Conservation (phyloP, 2,888 invertebrate species). For the Cryptus viduatorius region DNA sequence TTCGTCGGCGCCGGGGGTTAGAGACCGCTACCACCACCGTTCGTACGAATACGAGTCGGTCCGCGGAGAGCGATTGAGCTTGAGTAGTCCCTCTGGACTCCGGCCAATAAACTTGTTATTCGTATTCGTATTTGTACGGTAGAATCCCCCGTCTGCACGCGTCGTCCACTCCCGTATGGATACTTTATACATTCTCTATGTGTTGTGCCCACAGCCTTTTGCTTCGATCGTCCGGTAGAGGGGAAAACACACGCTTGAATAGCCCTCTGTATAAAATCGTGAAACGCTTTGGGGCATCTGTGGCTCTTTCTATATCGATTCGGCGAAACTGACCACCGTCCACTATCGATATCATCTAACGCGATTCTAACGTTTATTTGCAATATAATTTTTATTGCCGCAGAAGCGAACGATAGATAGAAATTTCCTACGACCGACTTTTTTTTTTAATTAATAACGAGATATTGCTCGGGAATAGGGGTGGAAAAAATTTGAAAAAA, state of each 20-base stretch:
- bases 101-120: slow-evolving; percentile 76
- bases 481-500: neutral
- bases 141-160: slow-evolving; percentile 28
- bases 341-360: neutral
- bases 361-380: neutral
- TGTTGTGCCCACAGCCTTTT: slow-evolving; percentile 19
- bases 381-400: neutral
- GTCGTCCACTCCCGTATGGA: slow-evolving; percentile 11
- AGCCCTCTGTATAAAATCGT: slow-evolving; percentile 26
- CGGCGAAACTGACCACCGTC: neutral
- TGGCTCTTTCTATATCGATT: neutral
- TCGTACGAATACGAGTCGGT: slow-evolving; percentile 62
- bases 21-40: neutral
- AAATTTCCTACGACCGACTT: neutral
- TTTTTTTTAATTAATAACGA: neutral
- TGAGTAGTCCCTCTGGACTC: slow-evolving; percentile 75
- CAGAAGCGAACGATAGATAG: neutral
- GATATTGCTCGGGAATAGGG: neutral
- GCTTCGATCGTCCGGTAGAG: neutral
- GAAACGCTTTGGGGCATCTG: slow-evolving; percentile 21
- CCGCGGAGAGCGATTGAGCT: slow-evolving; percentile 72
- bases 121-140: slow-evolving; percentile 70
- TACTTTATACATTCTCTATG: slow-evolving; percentile 3
- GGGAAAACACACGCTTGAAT: slow-evolving; percentile 10
- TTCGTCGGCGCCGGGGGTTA: slow-evolving; percentile 30